Evolutionary conservation across 2,113 vertebrate species (phyloP).

Genomic region (Girardinichthys multiradiatus): DNA sequence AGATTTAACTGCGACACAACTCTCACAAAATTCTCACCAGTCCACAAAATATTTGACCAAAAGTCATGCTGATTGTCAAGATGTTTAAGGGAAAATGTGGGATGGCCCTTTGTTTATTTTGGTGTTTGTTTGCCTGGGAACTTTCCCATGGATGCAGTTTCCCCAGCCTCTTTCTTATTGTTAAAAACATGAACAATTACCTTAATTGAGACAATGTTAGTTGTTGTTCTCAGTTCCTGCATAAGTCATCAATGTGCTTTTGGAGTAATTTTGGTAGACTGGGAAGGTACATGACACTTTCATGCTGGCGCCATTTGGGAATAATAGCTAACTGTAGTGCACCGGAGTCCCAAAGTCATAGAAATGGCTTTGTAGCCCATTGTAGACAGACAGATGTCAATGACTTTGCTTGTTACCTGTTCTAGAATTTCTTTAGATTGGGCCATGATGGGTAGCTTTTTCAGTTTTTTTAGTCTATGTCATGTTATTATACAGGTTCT

Average conservation of each 20-base stretch:
- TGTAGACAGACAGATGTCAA: background rate
- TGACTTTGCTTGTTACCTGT: background rate
- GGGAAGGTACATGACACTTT: background rate
- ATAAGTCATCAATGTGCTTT: background rate
- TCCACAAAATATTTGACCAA: background rate
- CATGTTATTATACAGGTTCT: background rate
- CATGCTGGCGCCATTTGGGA: background rate
- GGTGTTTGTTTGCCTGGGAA: background rate
- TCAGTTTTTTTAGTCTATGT: background rate
- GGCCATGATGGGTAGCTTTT: background rate
- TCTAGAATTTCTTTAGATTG: background rate
- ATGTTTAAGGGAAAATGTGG: background rate
- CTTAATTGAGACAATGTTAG: background rate
- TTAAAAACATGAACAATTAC: background rate
- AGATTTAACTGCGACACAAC: background rate
- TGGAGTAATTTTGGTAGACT: background rate
- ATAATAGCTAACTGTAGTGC: background rate
- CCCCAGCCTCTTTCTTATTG: background rate
- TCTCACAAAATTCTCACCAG: background rate
- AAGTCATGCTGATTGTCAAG: background rate
- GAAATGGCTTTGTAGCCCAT: background rate
- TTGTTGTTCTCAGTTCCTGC: background rate
- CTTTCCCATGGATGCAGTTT: background rate
- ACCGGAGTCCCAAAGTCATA: background rate
- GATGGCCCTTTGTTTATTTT: background rate